Conservation (phyloP, 1,140 invertebrate species). For the Drosophila nigromelanica region DNA sequence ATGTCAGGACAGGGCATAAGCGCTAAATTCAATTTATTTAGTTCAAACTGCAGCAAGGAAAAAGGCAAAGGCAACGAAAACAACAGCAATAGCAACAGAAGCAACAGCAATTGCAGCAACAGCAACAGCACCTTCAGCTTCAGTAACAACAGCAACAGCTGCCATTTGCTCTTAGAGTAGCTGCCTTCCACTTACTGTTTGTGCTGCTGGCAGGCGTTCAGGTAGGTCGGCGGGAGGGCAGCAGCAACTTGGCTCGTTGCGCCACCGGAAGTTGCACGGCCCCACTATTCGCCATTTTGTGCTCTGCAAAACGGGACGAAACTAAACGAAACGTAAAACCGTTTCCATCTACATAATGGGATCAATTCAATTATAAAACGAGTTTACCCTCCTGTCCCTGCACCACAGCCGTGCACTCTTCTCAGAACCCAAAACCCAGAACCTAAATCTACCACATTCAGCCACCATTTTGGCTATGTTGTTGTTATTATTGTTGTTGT, state of each 20-base stretch:
- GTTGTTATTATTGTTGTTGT: constrained; percentile 3
- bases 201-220: constrained; percentile 50
- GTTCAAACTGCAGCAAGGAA: constrained; percentile 58
- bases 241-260: constrained; percentile 15
- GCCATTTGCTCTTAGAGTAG: constrained; percentile 34
- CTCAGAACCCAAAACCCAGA: constrained; percentile 21
- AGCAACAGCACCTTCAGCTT: neutral
- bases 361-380: constrained; percentile 81
- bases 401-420: constrained; percentile 16
- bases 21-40: constrained; percentile 80
- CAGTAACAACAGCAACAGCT: constrained; percentile 7
- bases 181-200: constrained; percentile 68
- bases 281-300: constrained; percentile 70
- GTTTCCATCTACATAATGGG: constrained; percentile 81
- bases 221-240: neutral
- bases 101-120: constrained; percentile 10
- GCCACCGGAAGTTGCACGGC: constrained; percentile 62
- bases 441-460: constrained; percentile 49
- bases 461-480: constrained; percentile 33
- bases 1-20: constrained; percentile 70
- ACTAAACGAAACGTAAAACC: constrained; percentile 68
- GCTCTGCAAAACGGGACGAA: constrained; percentile 43
- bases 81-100: constrained; percentile 16
- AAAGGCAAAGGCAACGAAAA: constrained; percentile 20
- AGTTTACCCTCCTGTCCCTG: constrained; percentile 56